These are phyloP conservation scores for Caenorhabditis brenneri DNA, from an alignment of 1,140 invertebrate species.

Conservation along the genomic window DNA sequence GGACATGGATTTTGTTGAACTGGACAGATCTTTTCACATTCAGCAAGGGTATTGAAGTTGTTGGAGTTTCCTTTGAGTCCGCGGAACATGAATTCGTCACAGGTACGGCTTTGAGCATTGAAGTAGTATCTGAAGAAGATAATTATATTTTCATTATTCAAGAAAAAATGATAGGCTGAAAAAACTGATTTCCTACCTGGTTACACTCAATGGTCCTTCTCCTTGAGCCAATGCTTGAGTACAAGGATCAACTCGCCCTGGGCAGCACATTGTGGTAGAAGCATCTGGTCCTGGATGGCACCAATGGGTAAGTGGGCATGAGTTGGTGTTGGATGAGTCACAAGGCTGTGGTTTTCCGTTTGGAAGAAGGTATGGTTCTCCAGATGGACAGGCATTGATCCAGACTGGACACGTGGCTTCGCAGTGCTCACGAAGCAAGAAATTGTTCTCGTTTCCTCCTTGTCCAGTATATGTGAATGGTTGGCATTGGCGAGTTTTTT, in stretches of 20 bases:
- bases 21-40: constrained; percentile 59
- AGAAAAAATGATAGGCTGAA: neutral
- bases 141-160: neutral
- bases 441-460: constrained; percentile 64
- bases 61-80: constrained; percentile 72
- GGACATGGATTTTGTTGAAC: constrained; percentile 58
- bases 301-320: constrained; percentile 64
- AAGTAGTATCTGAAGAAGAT: constrained; percentile 61
- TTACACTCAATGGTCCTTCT: constrained; percentile 50
- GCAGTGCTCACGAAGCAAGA: constrained; percentile 60
- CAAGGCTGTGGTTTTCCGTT: constrained; percentile 57
- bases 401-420: constrained; percentile 57
- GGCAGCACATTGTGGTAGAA: constrained; percentile 64
- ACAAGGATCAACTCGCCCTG: constrained; percentile 63
- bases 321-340: constrained; percentile 43
- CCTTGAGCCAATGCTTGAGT: constrained; percentile 52
- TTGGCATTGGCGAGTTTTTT: constrained; percentile 57
- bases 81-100: constrained; percentile 72
- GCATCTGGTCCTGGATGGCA: constrained; percentile 63
- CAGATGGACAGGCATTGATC: constrained; percentile 62
- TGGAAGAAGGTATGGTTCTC: constrained; percentile 59
- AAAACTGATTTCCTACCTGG: neutral
- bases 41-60: constrained; percentile 56
- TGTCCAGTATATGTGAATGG: constrained; percentile 59
- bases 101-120: constrained; percentile 59